A percentile compares a stretch with the other conserved stretches of the same genome.
Conservation (phyloP, 2,888 invertebrate genomes). For the Noctua fimbriata region DNA sequence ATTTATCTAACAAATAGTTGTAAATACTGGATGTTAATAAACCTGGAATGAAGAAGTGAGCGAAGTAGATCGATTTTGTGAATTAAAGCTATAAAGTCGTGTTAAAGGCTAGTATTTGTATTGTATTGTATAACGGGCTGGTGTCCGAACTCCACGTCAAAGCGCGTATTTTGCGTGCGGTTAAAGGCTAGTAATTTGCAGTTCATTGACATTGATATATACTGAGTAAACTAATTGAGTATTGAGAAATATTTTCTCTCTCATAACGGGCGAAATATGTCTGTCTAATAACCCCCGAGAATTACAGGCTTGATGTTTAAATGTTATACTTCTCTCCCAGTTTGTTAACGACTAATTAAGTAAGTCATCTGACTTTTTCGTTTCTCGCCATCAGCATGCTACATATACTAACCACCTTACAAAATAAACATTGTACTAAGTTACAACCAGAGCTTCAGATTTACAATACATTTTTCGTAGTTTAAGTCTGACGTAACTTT, state of each 20-base stretch:
- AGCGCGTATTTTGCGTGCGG: no score
- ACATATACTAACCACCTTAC: neutral
- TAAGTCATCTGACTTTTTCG: neutral
- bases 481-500: neutral
- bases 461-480: neutral
- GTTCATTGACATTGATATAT: slow-evolving; percentile 37
- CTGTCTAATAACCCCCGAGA: neutral
- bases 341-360: neutral
- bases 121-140: no score
- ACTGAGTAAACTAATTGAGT: neutral
- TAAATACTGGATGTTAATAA: slow-evolving; percentile 22
- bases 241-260: no score
- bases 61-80: slow-evolving; percentile 2
- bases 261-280: neutral
- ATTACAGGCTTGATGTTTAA: neutral
- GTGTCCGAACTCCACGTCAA: no score
- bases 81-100: slow-evolving; percentile 17
- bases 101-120: slow-evolving; percentile 18
- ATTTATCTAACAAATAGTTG: slow-evolving; percentile 43
- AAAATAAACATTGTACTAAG: neutral
- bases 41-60: slow-evolving; percentile 1
- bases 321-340: neutral
- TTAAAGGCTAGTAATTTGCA: slow-evolving; percentile 21
- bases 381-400: neutral
- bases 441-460: neutral